Evolutionary conservation across 2,797 vertebrate genomes (phyloP).

Genomic region (Cirrhinus mrigala): DNA sequence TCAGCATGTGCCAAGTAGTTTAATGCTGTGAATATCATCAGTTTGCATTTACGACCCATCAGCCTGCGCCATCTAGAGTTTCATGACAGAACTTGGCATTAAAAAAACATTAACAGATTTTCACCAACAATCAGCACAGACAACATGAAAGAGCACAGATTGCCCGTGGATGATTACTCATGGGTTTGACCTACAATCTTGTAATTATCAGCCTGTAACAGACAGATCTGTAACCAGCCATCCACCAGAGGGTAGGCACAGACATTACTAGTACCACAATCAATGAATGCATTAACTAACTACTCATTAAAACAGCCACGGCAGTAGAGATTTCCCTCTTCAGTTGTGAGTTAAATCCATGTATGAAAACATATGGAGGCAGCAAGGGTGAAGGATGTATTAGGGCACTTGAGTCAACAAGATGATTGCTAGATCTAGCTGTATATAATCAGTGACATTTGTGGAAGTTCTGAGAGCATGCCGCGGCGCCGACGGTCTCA

Average conservation of each 20-base stretch:
- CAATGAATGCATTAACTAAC: not conserved
- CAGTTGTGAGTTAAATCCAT: not conserved
- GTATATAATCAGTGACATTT: constrained; percentile 57
- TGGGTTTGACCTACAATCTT: constrained; percentile 3
- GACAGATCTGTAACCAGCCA: not conserved
- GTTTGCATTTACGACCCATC: too few relatives aligned
- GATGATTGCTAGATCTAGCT: constrained; percentile 37
- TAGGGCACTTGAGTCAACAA: constrained; percentile 23
- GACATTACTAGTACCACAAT: not conserved
- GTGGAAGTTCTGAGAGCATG: constrained; percentile 21
- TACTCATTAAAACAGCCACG: not conserved
- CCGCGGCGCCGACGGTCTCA: constrained; percentile 1
- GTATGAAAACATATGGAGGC: not conserved
- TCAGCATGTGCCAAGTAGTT: too few relatives aligned
- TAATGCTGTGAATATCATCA: too few relatives aligned
- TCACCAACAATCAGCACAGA: not conserved
- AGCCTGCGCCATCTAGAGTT: too few relatives aligned
- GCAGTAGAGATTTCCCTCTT: not conserved
- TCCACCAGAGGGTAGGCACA: not conserved
- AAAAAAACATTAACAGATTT: not conserved
- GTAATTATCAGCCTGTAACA: not conserved
- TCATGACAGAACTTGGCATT: too few relatives aligned
- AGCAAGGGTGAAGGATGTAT: not conserved
- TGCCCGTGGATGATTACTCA: not conserved
- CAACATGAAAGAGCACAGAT: not conserved